Percentiles rank a stretch among this genome's conserved stretches.
phyloP scores from a whole-genome alignment of 2,888 invertebrate genomes.

The Smittia sp. region DNA sequence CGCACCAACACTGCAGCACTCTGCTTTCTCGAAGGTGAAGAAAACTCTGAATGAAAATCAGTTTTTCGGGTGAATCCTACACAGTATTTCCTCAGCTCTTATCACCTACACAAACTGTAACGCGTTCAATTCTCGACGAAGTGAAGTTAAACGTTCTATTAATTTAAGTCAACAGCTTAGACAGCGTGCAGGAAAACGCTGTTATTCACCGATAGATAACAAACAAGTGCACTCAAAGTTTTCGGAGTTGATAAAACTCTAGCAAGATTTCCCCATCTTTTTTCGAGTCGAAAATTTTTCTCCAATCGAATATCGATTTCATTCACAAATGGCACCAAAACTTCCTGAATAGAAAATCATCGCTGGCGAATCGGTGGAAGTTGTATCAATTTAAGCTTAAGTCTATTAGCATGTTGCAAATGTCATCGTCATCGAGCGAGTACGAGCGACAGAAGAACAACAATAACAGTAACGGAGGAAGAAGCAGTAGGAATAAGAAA shows the following conservation, averaged over 20 bases:
- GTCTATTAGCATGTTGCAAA: constrained; percentile 30
- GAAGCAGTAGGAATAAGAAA: constrained; percentile 41
- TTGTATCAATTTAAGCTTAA: constrained; percentile 30
- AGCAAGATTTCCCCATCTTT: neutral
- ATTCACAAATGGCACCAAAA: constrained; percentile 24
- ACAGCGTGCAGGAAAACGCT: constrained; percentile 4
- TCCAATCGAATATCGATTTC: constrained; percentile 17
- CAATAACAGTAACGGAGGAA: constrained; percentile 23
- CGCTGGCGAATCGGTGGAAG: neutral
- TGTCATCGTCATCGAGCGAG: constrained; percentile 38
- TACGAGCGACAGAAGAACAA: constrained; percentile 38
- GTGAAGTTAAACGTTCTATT: neutral
- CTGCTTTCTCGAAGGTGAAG: constrained; percentile 9
- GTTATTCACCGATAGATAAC: constrained; percentile 6
- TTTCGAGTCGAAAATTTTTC: constrained; percentile 11
- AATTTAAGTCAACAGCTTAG: constrained; percentile 11
- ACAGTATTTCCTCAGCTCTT: constrained; percentile 9
- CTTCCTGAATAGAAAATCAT: constrained; percentile 2
- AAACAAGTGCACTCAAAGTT: constrained; percentile 32
- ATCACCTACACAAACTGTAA: constrained; percentile 8
- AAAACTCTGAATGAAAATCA: constrained; percentile 1
- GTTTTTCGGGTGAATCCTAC: neutral
- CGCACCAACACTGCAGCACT: neutral
- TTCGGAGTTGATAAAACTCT: neutral
- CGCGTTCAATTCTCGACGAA: neutral